These are phyloP conservation scores for Acronicta leporina DNA, from an alignment of 2,888 invertebrate species.

Conservation along the genomic window DNA sequence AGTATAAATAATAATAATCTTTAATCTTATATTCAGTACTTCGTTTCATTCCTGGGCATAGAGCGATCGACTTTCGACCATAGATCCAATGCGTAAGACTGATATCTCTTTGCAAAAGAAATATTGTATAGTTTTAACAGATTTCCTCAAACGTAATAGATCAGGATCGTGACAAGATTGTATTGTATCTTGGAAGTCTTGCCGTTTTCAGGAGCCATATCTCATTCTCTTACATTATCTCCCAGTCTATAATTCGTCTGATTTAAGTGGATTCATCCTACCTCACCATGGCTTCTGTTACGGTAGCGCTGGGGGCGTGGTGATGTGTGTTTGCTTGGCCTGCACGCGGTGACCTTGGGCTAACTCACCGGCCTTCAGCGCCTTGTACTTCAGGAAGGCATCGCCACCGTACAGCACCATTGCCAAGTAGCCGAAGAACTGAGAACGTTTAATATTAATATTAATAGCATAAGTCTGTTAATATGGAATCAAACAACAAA, in stretches of 20 bases:
- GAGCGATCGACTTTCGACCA: conserved; percentile 11
- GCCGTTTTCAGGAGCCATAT: not conserved
- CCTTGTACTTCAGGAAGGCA: conserved; percentile 93
- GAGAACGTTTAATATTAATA: too few species aligned
- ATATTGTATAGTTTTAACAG: not conserved
- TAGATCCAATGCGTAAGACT: conserved; percentile 1
- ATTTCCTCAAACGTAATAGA: not conserved
- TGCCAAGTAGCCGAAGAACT: conserved; percentile 96
- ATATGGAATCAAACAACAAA: too few species aligned
- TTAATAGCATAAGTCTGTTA: too few species aligned
- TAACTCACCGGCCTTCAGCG: conserved; percentile 90
- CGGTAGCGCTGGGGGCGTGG: conserved; percentile 71
- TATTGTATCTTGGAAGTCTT: not conserved
- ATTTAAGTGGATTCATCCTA: not conserved
- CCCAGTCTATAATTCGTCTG: conserved; percentile 1
- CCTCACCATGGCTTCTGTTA: conserved; percentile 44
- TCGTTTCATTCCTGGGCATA: not conserved
- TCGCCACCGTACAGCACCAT: conserved; percentile 95
- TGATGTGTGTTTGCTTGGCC: conserved; percentile 86
- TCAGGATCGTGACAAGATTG: too few species aligned
- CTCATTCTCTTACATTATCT: not conserved
- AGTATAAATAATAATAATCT: too few species aligned
- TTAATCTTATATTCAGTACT: conserved; percentile 10
- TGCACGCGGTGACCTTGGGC: conserved; percentile 92
- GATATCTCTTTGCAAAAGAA: conserved; percentile 3